Evolutionary conservation across 2,113 vertebrate species (phyloP).

Genomic region (Platycercus adscitus): DNA sequence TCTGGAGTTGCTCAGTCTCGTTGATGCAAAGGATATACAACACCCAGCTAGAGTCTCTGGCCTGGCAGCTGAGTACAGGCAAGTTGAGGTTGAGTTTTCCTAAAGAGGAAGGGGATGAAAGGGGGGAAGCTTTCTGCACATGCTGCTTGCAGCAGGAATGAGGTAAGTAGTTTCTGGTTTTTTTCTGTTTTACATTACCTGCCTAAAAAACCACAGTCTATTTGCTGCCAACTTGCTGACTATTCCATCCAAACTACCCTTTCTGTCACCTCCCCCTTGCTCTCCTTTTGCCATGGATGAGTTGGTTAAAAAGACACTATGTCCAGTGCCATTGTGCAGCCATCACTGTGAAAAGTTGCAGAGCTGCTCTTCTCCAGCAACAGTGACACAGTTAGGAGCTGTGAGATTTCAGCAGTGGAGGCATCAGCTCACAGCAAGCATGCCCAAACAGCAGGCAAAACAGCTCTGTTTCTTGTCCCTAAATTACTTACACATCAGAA

Average conservation of each 20-base stretch:
- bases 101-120: not conserved
- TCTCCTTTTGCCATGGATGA: not conserved
- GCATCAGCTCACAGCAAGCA: not conserved
- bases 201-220: not conserved
- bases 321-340: accelerated
- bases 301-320: not conserved
- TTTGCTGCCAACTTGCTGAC: not conserved
- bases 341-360: accelerated
- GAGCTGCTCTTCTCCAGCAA: not conserved
- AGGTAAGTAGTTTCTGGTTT: not conserved
- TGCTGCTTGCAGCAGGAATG: not conserved
- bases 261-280: not conserved
- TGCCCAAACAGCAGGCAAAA: not conserved
- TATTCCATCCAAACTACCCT: not conserved
- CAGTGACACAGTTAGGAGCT: not conserved
- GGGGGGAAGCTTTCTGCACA: not conserved
- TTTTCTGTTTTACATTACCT: not conserved
- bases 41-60: not conserved
- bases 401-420: not conserved
- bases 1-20: not conserved
- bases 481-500: not conserved
- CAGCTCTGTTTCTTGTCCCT: not conserved
- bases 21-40: no score
- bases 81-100: not conserved
- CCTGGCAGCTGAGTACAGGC: not conserved